A percentile compares a stretch with the other conserved stretches of the same genome.
Conservation (phyloP, 2,113 vertebrate species). For the Loxodonta africana region DNA sequence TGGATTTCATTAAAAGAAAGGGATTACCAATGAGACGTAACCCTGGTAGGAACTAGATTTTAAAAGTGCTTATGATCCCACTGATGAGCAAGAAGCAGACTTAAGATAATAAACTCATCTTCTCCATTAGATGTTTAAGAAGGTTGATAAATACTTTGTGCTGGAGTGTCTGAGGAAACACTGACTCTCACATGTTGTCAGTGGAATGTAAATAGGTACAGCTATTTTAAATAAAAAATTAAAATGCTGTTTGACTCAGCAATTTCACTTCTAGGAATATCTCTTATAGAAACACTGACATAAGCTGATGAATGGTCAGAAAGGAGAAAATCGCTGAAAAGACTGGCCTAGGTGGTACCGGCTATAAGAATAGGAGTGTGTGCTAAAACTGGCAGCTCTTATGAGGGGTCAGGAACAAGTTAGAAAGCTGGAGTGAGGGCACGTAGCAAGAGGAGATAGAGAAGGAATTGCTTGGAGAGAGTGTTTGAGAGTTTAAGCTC, state of each 20-base stretch:
- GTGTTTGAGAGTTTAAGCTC: neutral
- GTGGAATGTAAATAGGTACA: neutral
- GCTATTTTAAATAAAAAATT: neutral
- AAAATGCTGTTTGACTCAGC: neutral
- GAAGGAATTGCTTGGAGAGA: neutral
- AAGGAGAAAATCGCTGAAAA: neutral
- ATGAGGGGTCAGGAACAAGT: neutral
- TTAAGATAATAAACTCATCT: neutral
- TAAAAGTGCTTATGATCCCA: neutral
- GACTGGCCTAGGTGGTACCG: neutral
- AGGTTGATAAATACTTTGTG: neutral
- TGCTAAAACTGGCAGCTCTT: neutral
- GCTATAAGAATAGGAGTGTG: neutral
- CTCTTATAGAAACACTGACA: neutral
- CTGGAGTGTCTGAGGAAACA: neutral
- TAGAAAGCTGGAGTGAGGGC: neutral
- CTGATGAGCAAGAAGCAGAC: neutral
- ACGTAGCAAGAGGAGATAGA: neutral
- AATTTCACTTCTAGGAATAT: neutral
- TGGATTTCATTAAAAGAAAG: neutral
- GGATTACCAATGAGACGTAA: neutral
- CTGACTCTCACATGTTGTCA: neutral
- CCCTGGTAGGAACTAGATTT: conserved; percentile 5
- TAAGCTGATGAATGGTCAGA: neutral
- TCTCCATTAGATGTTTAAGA: neutral